phyloP scores from a whole-genome alignment of 2,888 invertebrate species.

The Sinelater perroti region DNA sequence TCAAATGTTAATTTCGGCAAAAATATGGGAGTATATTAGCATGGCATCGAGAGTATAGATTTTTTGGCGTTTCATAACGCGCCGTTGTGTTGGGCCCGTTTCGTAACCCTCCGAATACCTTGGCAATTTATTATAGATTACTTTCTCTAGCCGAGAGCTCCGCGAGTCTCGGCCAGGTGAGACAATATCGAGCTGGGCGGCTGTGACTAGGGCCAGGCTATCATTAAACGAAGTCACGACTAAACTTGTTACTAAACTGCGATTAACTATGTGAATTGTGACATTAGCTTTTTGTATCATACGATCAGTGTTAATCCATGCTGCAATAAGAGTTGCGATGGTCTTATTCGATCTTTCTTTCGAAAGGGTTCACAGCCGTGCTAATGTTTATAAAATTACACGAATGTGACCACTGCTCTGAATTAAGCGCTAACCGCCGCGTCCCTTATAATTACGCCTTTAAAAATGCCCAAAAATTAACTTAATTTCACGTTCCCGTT shows the following conservation, averaged over 20 bases:
- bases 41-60: conserved; percentile 13
- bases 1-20: conserved; percentile 15
- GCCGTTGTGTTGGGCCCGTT: conserved; percentile 8
- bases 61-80: conserved; percentile 17
- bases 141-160: conserved; percentile 14
- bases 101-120: conserved; percentile 26
- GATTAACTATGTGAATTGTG: conserved; percentile 54
- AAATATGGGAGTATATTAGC: conserved; percentile 9
- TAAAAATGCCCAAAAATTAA: conserved; percentile 48
- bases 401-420: conserved; percentile 33
- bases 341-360: conserved; percentile 34
- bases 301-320: conserved; percentile 44
- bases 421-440: conserved; percentile 35
- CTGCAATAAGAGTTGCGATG: conserved; percentile 35
- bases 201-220: conserved; percentile 49
- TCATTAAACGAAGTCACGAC: conserved; percentile 55
- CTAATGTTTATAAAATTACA: conserved; percentile 37
- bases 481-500: conserved; percentile 48
- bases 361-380: conserved; percentile 30
- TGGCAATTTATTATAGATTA: conserved; percentile 16
- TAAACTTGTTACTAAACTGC: conserved; percentile 52
- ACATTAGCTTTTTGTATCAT: conserved; percentile 52
- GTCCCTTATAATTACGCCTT: conserved; percentile 52
- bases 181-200: conserved; percentile 46
- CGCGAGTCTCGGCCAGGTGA: conserved; percentile 33